These are phyloP conservation scores for Pavo muticus DNA, from an alignment of 2,113 vertebrate species.

Conservation along the genomic window DNA sequence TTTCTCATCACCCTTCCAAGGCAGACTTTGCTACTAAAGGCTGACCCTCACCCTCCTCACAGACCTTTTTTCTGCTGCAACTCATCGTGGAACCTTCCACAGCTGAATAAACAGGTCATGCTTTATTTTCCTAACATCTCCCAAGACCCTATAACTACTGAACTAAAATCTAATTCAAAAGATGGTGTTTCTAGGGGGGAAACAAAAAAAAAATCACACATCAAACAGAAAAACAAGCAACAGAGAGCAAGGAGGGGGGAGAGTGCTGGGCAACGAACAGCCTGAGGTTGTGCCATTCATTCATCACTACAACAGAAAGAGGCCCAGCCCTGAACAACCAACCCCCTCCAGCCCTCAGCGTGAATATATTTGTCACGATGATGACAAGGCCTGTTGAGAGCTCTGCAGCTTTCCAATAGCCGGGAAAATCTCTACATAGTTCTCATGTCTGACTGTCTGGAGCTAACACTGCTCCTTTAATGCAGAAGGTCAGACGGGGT, in stretches of 20 bases:
- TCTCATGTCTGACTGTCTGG: conserved; percentile 59
- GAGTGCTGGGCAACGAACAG: not conserved
- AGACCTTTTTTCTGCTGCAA: conserved; percentile 48
- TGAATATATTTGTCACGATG: conserved; percentile 16
- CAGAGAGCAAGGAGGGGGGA: not conserved
- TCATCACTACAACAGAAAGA: conserved; percentile 13
- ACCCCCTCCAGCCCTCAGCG: not conserved
- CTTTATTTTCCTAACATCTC: not conserved
- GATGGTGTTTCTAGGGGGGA: not conserved
- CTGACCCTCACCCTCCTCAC: conserved; percentile 54
- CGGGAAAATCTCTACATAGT: conserved; percentile 43
- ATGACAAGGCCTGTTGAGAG: conserved; percentile 9
- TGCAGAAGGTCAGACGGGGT: conserved; percentile 46
- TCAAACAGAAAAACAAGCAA: not conserved
- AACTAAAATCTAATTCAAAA: not conserved
- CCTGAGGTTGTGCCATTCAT: not conserved
- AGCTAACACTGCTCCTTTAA: conserved; percentile 52
- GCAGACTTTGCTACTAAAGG: conserved; percentile 22
- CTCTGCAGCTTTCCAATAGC: not conserved
- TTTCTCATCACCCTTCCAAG: not conserved
- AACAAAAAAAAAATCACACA: not conserved
- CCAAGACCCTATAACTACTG: not conserved
- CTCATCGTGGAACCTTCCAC: conserved; percentile 56
- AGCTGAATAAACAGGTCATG: conserved; percentile 6
- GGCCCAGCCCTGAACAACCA: conserved; percentile 17